phyloP scores from a whole-genome alignment of 1,140 invertebrate species.

The Aplysia californica region DNA sequence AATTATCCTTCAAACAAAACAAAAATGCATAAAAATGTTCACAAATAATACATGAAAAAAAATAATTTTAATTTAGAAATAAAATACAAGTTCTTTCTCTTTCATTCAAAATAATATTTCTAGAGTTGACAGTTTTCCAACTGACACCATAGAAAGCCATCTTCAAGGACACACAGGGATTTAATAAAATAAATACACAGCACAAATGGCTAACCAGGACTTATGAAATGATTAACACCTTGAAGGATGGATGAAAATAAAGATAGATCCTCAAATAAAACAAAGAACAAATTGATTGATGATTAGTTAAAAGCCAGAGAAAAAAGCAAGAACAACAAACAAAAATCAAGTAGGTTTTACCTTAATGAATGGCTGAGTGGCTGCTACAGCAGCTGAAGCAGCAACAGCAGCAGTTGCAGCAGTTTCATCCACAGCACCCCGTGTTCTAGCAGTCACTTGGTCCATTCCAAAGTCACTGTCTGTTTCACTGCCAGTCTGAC shows the following conservation, averaged over 20 bases:
- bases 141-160: too few species aligned
- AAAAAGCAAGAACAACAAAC: not conserved
- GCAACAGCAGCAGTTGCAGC: conserved; percentile 52
- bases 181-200: not conserved
- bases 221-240: not conserved
- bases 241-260: too few species aligned
- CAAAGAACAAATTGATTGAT: not conserved
- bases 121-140: too few species aligned
- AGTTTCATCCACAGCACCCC: not conserved
- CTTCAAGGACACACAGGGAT: not conserved
- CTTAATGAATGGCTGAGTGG: conserved; percentile 58
- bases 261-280: too few species aligned
- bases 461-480: not conserved
- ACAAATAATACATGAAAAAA: too few species aligned
- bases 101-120: too few species aligned
- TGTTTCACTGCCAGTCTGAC: not conserved
- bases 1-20: too few species aligned
- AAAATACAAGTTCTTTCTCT: too few species aligned
- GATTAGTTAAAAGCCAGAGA: not conserved
- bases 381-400: conserved; percentile 58
- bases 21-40: too few species aligned
- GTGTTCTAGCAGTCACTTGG: not conserved
- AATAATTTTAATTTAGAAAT: too few species aligned
- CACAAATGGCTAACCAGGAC: not conserved
- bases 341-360: conserved; percentile 29